Evolutionary conservation across 2,888 invertebrate species (phyloP), one percentile per base, ranked within the genome.

Genomic region (Acronicta aceris): DNA sequence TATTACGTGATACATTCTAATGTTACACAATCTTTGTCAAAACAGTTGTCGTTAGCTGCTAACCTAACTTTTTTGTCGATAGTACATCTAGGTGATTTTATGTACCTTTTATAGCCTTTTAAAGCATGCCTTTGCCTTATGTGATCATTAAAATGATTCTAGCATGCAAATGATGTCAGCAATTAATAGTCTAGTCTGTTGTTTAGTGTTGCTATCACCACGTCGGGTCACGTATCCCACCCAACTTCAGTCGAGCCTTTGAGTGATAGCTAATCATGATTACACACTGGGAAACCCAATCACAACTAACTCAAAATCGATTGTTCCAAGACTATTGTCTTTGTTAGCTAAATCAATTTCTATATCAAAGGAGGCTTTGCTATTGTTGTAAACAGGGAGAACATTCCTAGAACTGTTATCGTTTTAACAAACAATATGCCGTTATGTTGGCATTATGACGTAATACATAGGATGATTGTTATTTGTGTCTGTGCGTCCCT

Each of bases 331-430:
- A 33, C 59, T 64, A 63, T 68, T 68, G 54, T 64, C 59, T 74
- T 79, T 79, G 67, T 67, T 63, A 55, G 51, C 49, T 68, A 70
- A 74, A 76, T 72, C 72, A 66, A 74, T 78, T 75, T 67, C 46
- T 51, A 42, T 72, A 66, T 76, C 71, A 73, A 79, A 70, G 73
- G 73, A 66, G 60, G 65, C 49, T 63, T 69, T 53, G 41, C 58
- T 58, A 70, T 75, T 76, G 77, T 75, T 55, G 62, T 70, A 62
- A 56, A 55, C 61, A 53, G 46, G 56, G 42, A 59, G 67, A 75
- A 63, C 42, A 57, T 15, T 33, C 40, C 51, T 65, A 41, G 53
- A 67, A 57, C 42, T 55, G 54, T 68, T 70, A 62, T 73, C 69
- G 68, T 27, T 52, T 49, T 66, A 42, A 67, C 12, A 53, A 61